Percentiles rank a stretch among this genome's conserved stretches.
Conservation (phyloP, 1,140 invertebrate genomes). For the Araneus ventricosus region DNA sequence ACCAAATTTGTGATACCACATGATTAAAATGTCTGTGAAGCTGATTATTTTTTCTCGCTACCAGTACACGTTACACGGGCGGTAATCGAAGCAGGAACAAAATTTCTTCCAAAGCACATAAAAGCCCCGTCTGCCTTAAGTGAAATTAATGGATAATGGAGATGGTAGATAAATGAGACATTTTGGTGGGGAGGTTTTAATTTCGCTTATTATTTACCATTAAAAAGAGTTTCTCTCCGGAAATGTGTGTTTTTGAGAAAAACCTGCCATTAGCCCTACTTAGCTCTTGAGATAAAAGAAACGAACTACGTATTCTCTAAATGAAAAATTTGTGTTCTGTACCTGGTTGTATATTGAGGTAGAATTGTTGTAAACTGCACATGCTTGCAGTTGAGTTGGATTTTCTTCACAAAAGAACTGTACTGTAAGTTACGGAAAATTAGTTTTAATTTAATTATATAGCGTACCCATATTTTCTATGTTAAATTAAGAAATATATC, state of each 20-base stretch:
- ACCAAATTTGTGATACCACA: conserved; percentile 44
- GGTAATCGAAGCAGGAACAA: conserved; percentile 25
- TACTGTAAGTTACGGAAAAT: too few species aligned
- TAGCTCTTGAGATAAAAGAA: not conserved
- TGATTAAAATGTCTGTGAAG: conserved; percentile 45
- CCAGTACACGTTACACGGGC: not conserved
- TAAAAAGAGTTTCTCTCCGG: conserved; percentile 15
- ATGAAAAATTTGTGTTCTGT: not conserved
- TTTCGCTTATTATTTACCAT: conserved; percentile 52
- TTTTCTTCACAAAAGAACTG: too few species aligned
- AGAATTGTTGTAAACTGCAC: not conserved
- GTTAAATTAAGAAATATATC: too few species aligned
- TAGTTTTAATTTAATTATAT: too few species aligned
- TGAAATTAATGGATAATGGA: conserved; percentile 56
- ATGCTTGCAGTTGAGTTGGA: too few species aligned
- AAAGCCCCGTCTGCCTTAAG: conserved; percentile 13
- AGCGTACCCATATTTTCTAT: too few species aligned
- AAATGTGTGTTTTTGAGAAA: not conserved
- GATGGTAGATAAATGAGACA: conserved; percentile 46
- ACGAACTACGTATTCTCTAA: not conserved
- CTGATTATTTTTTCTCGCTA: conserved; percentile 4
- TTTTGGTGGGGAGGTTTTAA: conserved; percentile 38
- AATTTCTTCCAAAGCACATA: not conserved
- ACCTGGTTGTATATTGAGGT: not conserved
- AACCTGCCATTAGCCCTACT: not conserved